phyloP scores from a whole-genome alignment of 2,113 vertebrate genomes.

The Numenius arquata region DNA sequence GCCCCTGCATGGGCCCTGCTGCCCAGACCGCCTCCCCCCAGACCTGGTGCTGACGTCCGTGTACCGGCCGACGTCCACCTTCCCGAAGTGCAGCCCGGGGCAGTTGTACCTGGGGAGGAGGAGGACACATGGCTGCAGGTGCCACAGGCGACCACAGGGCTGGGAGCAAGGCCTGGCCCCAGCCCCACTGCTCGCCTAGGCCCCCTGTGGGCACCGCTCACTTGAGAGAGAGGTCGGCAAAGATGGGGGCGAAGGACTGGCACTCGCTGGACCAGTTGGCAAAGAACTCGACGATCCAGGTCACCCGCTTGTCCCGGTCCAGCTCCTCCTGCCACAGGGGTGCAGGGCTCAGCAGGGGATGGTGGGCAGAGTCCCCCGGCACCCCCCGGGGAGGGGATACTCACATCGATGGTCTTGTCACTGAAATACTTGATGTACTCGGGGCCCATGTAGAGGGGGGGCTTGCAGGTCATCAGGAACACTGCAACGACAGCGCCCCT shows the following conservation, averaged over 20 bases:
- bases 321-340: slow-evolving; percentile 84
- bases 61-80: slow-evolving; percentile 92
- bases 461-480: slow-evolving; percentile 95
- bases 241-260: slow-evolving; percentile 92
- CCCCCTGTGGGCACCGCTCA: slow-evolving; percentile 38
- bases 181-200: rapidly evolving
- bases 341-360: rapidly evolving
- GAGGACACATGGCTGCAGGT: rapidly evolving
- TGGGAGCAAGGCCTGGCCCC: neutral
- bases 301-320: slow-evolving; percentile 82
- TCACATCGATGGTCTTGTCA: slow-evolving; percentile 93
- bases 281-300: slow-evolving; percentile 95
- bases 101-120: slow-evolving; percentile 85
- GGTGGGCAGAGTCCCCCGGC: rapidly evolving
- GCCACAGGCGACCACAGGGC: rapidly evolving
- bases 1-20: rapidly evolving
- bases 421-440: slow-evolving; percentile 97
- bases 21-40: neutral
- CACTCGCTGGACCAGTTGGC: slow-evolving; percentile 96
- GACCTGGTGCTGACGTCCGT: slow-evolving; percentile 86
- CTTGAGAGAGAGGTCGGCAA: slow-evolving; percentile 92
- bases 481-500: slow-evolving; percentile 65
- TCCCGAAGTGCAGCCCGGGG: slow-evolving; percentile 88
- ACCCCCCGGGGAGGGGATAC: neutral
- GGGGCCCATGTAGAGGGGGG: slow-evolving; percentile 92